These are phyloP conservation scores for Tinamus major DNA, from an alignment of 2,797 vertebrate genomes.

Conservation along the genomic window DNA sequence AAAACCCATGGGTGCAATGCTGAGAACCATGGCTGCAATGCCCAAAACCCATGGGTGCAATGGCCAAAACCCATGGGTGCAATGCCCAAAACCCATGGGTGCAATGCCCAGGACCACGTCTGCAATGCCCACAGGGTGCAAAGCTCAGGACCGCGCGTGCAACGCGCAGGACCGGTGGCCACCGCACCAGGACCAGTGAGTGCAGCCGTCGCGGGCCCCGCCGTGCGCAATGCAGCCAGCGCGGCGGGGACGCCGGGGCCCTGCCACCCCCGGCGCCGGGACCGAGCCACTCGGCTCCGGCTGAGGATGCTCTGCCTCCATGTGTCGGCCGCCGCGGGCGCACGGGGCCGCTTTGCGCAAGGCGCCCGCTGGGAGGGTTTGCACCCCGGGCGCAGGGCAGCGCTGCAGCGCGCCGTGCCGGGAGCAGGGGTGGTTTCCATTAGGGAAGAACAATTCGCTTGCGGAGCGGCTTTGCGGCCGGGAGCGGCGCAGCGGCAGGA, in stretches of 20 bases:
- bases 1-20: fast-evolving
- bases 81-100: too few relatives aligned
- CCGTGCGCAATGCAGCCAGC: too few relatives aligned
- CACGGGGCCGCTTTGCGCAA: conserved; percentile 59
- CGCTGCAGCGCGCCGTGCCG: conserved; percentile 47
- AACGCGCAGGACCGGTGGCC: fast-evolving
- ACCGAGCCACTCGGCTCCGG: background rate
- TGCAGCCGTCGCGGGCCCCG: background rate
- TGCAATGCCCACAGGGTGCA: too few relatives aligned
- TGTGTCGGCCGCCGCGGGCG: background rate
- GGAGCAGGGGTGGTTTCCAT: conserved; percentile 62
- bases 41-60: too few relatives aligned
- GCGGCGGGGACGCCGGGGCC: too few relatives aligned
- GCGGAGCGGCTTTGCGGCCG: background rate
- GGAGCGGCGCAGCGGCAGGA: background rate
- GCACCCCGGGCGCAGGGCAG: conserved; percentile 65
- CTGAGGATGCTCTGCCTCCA: background rate
- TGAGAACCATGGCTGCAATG: fast-evolving
- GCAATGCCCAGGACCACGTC: too few relatives aligned
- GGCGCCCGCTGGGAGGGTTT: conserved; percentile 61
- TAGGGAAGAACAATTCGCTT: conserved; percentile 57
- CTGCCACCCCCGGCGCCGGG: background rate
- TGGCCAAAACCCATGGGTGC: too few relatives aligned
- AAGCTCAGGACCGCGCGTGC: background rate
- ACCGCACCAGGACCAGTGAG: fast-evolving